Evolutionary conservation across 2,888 invertebrate species (phyloP), one percentile per base, ranked within the genome.

Genomic region (Platynereis dumerilii): DNA sequence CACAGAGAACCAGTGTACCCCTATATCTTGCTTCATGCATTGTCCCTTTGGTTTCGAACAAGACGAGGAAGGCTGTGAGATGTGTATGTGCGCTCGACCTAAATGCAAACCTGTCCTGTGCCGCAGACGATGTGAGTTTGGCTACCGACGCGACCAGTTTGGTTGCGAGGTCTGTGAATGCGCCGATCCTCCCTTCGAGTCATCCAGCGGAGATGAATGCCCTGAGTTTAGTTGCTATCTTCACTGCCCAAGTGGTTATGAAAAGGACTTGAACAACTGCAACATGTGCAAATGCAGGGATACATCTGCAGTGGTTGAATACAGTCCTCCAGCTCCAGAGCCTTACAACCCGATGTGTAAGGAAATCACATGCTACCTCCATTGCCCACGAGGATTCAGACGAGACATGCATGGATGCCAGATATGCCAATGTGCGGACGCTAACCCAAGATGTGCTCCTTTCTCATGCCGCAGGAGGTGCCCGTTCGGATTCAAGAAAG

Each of bases 211-310:
- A 34, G 5, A 5, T 34, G 48, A 20, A 5, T 48, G 48, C 17
- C 48, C 48, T n/a, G 48, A 48, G 17, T 20, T 48, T n/a, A 48
- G 3, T n/a, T 48, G 48, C n/a, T 20, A 20, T 7, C n/a, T 48
- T 7, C 20, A 48, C 34, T 67, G 67, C 53, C 60, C 65, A 26
- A 12, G 59, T 34, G 67, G 67, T 3, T 64, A 54, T 34, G 44
- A 67, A 48, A 65, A 57, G 54, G 67, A 65, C 44, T 48, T 27
- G 5, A 54, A 60, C 27, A 64, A 64, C 28, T 63, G 63, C 44
- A 27, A 63, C 3, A 27, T 58, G 3, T 63, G 63, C 26, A 28
- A 57, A 22, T 60, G 60, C 53, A 28, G 53, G 22, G 10, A 42
- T 10, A 5, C 39, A n/a, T 5, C n/a, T 3, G n/a, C 17, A 48